Base-by-base conservation (phyloP, 2,797 vertebrate species). In the Poeciliopsis infans region DNA sequence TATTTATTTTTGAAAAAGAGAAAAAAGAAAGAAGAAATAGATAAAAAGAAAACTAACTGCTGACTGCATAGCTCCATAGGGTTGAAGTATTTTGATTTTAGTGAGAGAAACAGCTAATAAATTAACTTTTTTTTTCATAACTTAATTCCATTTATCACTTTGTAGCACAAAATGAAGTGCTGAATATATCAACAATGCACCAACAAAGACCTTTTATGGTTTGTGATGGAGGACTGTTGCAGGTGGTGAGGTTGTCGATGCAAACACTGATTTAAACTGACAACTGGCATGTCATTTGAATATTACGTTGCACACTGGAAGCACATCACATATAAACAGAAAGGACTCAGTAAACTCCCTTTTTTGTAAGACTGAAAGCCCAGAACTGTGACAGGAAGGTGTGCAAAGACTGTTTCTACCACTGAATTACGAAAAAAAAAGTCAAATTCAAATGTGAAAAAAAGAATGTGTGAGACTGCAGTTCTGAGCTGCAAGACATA, bases 191-290 rank as follows among this genome's bases (percentile, higher is more conserved):
- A 43, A 45, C 11, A 70, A 45, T 28, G 68, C 41, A 3, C 68
- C 68, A 45, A 13, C 12, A 25, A 11, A 39, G 10, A 39, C 23
- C 36, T 68, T 45, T 70, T n/a, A 28, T n/a, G 16, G 13, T 64
- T 79, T 10, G 25, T 16, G 36, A 68, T 80, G 31, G 68, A 18
- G 46, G 73, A 78, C 8, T 80, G 20, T 80, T 18, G 23, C 2
- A 31, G 53, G 72, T 36, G 71, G 61, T 66, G 72, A 55, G 72
- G 71, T 75, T 28, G 13, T 46, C 53, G 49, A 73, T 23, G 49
- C 72, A 39, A 55, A 70, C 61, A 45, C 74, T 81, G 74, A 91
- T 85, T 82, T 47, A 83, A 79, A 82, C 51, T 75, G 82, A 89
- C 80, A 78, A 76, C 46, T 55, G 79, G 74, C 51, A 45, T 78